Conservation (phyloP, 2,888 invertebrate genomes). For the Limnephilus marmoratus region DNA sequence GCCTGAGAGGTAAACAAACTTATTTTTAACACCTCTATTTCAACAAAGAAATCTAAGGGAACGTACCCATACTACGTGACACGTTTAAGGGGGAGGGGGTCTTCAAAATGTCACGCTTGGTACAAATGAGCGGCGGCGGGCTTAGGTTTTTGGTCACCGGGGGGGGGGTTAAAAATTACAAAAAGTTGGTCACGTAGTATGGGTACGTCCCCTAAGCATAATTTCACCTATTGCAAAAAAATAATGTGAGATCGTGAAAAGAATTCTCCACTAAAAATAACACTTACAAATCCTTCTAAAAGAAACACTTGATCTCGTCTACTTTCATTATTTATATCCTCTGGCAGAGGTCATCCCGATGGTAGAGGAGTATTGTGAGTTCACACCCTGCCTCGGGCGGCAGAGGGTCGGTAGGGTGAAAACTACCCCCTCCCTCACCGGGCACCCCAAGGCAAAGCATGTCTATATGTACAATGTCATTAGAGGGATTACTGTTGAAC, state of each 20-base stretch:
- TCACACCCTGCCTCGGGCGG: background rate
- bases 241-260: background rate
- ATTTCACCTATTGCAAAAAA: background rate
- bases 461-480: background rate
- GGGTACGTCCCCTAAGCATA: too few relatives aligned
- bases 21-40: background rate
- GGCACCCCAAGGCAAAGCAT: background rate
- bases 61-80: too few relatives aligned
- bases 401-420: background rate
- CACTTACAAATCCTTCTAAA: background rate
- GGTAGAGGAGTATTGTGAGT: background rate
- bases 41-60: background rate
- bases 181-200: too few relatives aligned
- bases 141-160: too few relatives aligned
- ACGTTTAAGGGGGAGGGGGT: too few relatives aligned
- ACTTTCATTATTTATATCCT: conserved; percentile 32
- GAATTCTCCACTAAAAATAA: background rate
- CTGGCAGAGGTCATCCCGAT: conserved; percentile 28
- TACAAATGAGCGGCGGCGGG: too few relatives aligned
- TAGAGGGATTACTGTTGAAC: conserved; percentile 11
- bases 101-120: too few relatives aligned
- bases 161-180: too few relatives aligned
- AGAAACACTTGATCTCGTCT: background rate
- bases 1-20: too few relatives aligned
- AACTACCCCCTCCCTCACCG: background rate